Evolutionary conservation across 2,797 vertebrate genomes (phyloP).

Genomic region (Eulemur albifrons): DNA sequence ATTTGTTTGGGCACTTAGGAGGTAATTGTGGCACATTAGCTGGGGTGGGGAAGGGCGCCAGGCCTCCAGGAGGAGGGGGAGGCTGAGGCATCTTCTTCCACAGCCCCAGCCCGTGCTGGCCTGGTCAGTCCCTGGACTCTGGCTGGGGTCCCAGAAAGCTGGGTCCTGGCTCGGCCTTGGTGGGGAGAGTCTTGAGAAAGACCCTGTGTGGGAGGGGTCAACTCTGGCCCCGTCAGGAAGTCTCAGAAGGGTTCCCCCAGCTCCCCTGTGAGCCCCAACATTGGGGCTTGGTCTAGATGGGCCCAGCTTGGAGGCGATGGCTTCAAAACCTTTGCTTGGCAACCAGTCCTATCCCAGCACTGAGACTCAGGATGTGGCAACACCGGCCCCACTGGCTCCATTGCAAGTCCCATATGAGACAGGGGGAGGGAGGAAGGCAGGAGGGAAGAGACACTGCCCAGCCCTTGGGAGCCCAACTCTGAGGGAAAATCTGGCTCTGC

Average conservation of each 20-base stretch:
- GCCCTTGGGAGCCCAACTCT: not conserved
- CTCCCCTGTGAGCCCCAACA: not conserved
- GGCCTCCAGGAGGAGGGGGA: constrained; percentile 30
- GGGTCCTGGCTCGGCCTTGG: not conserved
- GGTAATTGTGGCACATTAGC: constrained; percentile 99
- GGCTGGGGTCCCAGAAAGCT: not conserved
- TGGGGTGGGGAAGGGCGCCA: constrained; percentile 75
- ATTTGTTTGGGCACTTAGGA: constrained; percentile 99
- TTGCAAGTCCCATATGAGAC: not conserved
- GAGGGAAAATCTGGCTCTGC: not conserved
- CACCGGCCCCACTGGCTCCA: not conserved
- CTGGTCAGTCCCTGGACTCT: not conserved
- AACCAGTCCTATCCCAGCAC: not conserved
- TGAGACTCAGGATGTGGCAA: not conserved
- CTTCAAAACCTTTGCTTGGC: not conserved
- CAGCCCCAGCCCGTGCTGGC: not conserved
- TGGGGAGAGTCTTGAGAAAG: not conserved
- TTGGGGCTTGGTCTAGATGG: not conserved
- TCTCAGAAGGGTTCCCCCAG: not conserved
- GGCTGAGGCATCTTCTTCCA: not conserved
- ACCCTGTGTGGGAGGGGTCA: not conserved
- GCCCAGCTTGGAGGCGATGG: not conserved
- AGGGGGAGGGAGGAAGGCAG: not conserved
- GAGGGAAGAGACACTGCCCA: not conserved
- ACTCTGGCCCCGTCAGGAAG: not conserved